Evolutionary conservation across 2,888 invertebrate species (phyloP).

Genomic region (Scaptodrosophila latifasciaeformis): DNA sequence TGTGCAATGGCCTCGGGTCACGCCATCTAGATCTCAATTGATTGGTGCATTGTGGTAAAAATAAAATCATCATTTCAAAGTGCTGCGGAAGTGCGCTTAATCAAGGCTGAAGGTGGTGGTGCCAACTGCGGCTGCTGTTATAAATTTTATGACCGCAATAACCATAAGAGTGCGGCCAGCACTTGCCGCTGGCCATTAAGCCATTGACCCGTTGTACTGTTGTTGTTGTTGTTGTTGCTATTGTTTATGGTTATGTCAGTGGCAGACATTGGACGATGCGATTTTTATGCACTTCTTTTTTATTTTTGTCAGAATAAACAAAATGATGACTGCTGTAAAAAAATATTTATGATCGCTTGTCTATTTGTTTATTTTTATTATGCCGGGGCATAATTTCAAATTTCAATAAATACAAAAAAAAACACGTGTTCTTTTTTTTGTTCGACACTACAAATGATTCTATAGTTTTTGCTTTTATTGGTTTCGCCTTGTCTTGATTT

Average conservation of each 20-base stretch:
- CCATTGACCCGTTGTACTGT: conserved; percentile 3
- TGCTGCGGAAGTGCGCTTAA: conserved; percentile 14
- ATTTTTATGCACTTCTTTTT: not conserved
- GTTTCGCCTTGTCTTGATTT: no score
- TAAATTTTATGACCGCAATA: conserved; percentile 1
- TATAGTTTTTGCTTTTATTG: no score
- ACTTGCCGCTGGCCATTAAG: conserved; percentile 42
- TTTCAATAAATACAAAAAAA: no score
- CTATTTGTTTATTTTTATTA: no score
- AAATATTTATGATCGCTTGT: no score
- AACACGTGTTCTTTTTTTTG: no score
- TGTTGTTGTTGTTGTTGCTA: conserved; percentile 6
- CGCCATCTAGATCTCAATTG: conserved; percentile 28
- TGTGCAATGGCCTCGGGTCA: conserved; percentile 46
- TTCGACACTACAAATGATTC: no score
- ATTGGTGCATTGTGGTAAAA: not conserved
- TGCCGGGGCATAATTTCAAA: no score
- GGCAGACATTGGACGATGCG: not conserved
- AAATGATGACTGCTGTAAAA: not conserved
- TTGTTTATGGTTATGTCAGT: no score
- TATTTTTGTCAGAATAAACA: not conserved
- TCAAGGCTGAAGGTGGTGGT: not conserved
- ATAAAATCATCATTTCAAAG: conserved; percentile 9
- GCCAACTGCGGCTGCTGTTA: not conserved
- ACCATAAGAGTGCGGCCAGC: not conserved